phyloP scores from a whole-genome alignment of 2,113 vertebrate species.

The Pedionomus torquatus region DNA sequence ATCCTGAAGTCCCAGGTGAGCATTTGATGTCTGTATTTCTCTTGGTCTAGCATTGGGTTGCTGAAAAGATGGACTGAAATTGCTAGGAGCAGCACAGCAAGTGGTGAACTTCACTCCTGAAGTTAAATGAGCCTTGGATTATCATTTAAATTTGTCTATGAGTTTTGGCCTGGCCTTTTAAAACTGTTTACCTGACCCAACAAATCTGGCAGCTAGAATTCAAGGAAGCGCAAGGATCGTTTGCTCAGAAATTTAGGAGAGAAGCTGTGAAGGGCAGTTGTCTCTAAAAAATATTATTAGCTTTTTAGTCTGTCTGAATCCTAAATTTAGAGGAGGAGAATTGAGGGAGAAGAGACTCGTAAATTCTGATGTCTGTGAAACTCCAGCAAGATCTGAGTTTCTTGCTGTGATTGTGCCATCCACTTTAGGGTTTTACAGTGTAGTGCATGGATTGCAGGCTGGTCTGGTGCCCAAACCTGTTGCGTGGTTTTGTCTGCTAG shows the following conservation, averaged over 20 bases:
- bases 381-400: not conserved
- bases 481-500: not conserved
- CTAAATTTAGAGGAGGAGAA: not conserved
- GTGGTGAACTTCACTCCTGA: not conserved
- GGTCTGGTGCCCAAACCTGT: not conserved
- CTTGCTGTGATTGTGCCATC: not conserved
- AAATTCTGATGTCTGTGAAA: not conserved
- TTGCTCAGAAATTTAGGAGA: not conserved
- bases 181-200: not conserved
- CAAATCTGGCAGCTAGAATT: not conserved
- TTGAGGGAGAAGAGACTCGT: not conserved
- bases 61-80: not conserved
- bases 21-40: not conserved
- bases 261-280: not conserved
- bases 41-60: not conserved
- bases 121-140: not conserved
- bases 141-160: not conserved
- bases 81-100: not conserved
- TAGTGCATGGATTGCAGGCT: not conserved
- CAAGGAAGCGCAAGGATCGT: not conserved
- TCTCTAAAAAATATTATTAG: not conserved
- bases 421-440: accelerated
- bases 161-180: not conserved
- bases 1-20: not conserved
- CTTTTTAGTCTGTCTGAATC: not conserved